Conservation (phyloP, 2,888 invertebrate genomes). For the Branchellion lobata region DNA sequence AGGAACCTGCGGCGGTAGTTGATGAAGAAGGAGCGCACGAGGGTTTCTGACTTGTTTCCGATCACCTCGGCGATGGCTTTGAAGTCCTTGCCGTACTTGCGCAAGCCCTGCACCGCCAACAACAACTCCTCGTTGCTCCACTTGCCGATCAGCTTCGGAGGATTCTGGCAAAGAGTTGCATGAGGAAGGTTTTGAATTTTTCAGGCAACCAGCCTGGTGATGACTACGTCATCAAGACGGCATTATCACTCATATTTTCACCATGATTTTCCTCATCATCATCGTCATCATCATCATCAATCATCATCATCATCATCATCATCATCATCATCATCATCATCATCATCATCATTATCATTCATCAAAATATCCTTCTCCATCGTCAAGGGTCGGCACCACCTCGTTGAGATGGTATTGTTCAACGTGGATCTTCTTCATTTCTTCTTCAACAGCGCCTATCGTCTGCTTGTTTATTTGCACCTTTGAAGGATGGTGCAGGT, state of each 20-base stretch:
- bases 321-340: too few relatives aligned
- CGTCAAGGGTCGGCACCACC: too few relatives aligned
- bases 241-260: too few relatives aligned
- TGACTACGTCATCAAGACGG: too few relatives aligned
- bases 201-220: background rate
- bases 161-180: too few relatives aligned
- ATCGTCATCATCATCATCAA: too few relatives aligned
- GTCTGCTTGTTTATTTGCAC: constrained; percentile 92
- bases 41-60: constrained; percentile 90
- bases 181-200: too few relatives aligned
- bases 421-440: background rate
- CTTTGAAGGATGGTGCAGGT: too few relatives aligned
- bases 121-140: constrained; percentile 91
- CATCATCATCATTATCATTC: too few relatives aligned
- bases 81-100: constrained; percentile 75
- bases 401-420: background rate
- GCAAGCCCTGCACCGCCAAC: constrained; percentile 81
- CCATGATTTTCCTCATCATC: too few relatives aligned
- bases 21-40: constrained; percentile 85
- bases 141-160: constrained; percentile 57
- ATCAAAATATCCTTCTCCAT: too few relatives aligned
- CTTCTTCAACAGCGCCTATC: constrained; percentile 72
- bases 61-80: constrained; percentile 90
- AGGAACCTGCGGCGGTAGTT: constrained; percentile 73
- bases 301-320: too few relatives aligned